phyloP scores from a whole-genome alignment of 2,888 invertebrate species.

The Acronicta leporina region DNA sequence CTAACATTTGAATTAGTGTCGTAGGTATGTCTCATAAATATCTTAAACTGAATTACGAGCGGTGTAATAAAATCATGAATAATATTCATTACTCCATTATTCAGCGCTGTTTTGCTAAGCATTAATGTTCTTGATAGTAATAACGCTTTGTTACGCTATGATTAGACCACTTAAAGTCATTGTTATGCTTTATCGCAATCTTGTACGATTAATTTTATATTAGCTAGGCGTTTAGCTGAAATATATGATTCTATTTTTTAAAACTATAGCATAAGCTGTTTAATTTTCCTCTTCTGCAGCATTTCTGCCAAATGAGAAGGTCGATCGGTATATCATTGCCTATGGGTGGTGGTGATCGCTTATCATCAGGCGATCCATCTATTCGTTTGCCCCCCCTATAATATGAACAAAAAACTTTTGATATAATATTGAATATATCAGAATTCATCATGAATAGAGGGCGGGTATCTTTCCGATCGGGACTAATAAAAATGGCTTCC shows the following conservation, averaged over 20 bases:
- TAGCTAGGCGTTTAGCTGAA: conserved; percentile 19
- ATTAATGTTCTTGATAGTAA: conserved; percentile 38
- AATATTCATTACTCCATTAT: conserved; percentile 45
- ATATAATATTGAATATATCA: too few species aligned
- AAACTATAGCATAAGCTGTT: not conserved
- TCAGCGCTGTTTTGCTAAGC: conserved; percentile 29
- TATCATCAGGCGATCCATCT: too few species aligned
- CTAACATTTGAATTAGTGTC: too few species aligned
- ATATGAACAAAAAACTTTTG: too few species aligned
- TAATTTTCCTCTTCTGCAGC: too few species aligned
- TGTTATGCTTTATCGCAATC: conserved; percentile 54
- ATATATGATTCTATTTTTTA: conserved; percentile 33
- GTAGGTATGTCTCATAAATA: not conserved
- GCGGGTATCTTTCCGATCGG: too few species aligned
- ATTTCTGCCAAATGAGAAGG: too few species aligned
- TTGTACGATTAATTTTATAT: conserved; percentile 48
- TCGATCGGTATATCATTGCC: too few species aligned
- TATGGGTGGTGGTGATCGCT: too few species aligned
- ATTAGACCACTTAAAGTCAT: conserved; percentile 37
- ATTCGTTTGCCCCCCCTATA: too few species aligned
- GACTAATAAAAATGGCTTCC: too few species aligned
- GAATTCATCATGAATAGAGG: too few species aligned
- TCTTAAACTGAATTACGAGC: conserved; percentile 12
- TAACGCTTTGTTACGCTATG: conserved; percentile 51
- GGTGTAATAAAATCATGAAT: conserved; percentile 31